Conservation (phyloP, 2,888 invertebrate genomes). For the Hyppa rectilinea region DNA sequence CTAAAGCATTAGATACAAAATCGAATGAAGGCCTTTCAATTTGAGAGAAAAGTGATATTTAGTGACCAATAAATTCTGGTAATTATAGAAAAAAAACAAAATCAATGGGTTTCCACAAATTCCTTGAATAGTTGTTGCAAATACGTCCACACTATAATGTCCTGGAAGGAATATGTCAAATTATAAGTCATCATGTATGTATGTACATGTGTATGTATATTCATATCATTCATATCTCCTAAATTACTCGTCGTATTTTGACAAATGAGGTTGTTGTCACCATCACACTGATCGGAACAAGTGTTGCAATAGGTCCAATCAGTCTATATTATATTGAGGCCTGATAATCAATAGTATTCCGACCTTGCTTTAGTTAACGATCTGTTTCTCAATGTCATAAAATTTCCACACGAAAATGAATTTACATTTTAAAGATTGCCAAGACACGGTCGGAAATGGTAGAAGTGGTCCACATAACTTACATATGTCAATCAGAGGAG, state of each 20-base stretch:
- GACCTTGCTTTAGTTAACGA: slow-evolving; percentile 71
- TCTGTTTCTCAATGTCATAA: slow-evolving; percentile 60
- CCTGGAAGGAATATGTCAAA: no score
- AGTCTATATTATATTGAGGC: slow-evolving; percentile 34
- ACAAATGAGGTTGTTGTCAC: not conserved
- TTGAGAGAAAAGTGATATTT: no score
- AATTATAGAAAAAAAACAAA: no score
- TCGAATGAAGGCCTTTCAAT: no score
- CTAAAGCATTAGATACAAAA: no score
- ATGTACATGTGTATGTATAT: not conserved
- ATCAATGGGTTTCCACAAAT: no score
- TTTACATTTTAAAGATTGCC: slow-evolving; percentile 53
- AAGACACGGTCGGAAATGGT: slow-evolving; percentile 55
- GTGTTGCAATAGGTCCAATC: slow-evolving; percentile 24
- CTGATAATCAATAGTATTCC: slow-evolving; percentile 45
- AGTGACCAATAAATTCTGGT: no score
- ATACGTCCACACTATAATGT: no score
- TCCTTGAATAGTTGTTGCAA: no score
- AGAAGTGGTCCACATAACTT: slow-evolving; percentile 42
- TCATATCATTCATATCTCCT: not conserved
- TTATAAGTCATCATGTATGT: no score
- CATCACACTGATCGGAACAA: not conserved
- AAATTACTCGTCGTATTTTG: not conserved
- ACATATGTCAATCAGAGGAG: slow-evolving; percentile 38
- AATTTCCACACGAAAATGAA: slow-evolving; percentile 65